Percentiles rank a stretch among this genome's conserved stretches.
Conservation (phyloP, 1,140 invertebrate species). For the Cephus cinctus region DNA sequence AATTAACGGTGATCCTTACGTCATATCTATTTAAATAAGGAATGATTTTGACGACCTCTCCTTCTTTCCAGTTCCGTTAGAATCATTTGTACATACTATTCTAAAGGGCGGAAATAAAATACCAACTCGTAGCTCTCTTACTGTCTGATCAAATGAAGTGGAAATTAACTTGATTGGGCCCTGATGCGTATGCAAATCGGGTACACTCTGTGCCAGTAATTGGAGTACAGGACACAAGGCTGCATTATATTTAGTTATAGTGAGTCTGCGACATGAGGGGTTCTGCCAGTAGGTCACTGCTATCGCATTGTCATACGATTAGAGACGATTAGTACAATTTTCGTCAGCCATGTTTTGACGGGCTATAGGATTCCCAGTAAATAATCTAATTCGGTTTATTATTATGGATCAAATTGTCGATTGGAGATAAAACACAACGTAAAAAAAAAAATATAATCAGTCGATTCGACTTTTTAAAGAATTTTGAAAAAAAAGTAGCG, state of each 20-base stretch:
- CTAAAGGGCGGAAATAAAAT: slow-evolving; percentile 10
- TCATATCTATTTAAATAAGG: too few relatives aligned
- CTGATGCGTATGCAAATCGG: slow-evolving; percentile 49
- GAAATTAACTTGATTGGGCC: slow-evolving; percentile 42
- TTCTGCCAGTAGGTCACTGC: slow-evolving; percentile 45
- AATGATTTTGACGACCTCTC: too few relatives aligned
- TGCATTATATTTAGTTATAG: slow-evolving; percentile 50
- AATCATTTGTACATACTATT: not conserved
- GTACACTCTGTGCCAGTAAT: slow-evolving; percentile 42
- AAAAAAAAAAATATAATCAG: too few relatives aligned
- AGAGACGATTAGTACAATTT: slow-evolving; percentile 38
- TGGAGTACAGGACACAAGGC: slow-evolving; percentile 49
- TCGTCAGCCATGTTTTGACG: slow-evolving; percentile 2
- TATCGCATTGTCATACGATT: slow-evolving; percentile 51
- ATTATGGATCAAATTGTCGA: too few relatives aligned
- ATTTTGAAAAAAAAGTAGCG: not conserved
- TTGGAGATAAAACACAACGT: too few relatives aligned
- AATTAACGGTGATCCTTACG: too few relatives aligned
- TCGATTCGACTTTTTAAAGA: too few relatives aligned
- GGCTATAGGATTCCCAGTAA: not conserved
- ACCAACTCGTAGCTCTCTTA: slow-evolving; percentile 8
- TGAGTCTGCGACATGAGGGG: slow-evolving; percentile 37
- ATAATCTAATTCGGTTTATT: too few relatives aligned
- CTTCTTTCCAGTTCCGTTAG: too few relatives aligned
- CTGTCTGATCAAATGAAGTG: slow-evolving; percentile 26